These are phyloP conservation scores for Dysidea cf. avara DNA, from an alignment of 37 sponge, comb jelly and placozoan species.

Conservation along the genomic window DNA sequence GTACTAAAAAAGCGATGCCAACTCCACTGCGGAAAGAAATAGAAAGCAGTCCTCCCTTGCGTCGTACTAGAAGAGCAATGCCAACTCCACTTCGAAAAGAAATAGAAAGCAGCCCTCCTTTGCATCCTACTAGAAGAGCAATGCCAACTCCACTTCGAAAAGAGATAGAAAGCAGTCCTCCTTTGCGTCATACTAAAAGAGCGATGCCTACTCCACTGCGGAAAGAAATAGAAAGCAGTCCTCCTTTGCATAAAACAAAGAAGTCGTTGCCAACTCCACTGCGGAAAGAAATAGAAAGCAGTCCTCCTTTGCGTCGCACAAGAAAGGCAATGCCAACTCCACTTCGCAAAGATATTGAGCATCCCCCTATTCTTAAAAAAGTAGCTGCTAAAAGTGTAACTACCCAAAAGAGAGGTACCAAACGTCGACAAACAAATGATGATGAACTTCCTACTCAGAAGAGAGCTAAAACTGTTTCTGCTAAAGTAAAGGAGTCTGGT, in stretches of 20 bases:
- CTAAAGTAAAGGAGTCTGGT: no score
- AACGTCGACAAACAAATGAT: slow-evolving; percentile 37
- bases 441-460: background rate
- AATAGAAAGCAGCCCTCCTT: background rate
- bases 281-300: slow-evolving; percentile 38
- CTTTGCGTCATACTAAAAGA: slow-evolving; percentile 6
- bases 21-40: slow-evolving; percentile 30
- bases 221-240: slow-evolving; percentile 21
- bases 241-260: background rate
- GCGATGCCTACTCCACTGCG: slow-evolving; percentile 59
- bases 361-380: slow-evolving; percentile 9
- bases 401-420: slow-evolving; percentile 38
- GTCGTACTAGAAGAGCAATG: slow-evolving; percentile 17
- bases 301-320: slow-evolving; percentile 34
- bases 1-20: background rate
- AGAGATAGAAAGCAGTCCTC: background rate
- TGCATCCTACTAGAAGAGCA: slow-evolving; percentile 14
- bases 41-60: slow-evolving; percentile 8
- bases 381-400: slow-evolving; percentile 12
- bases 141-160: background rate
- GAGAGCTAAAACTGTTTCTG: background rate
- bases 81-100: slow-evolving; percentile 24
- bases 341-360: slow-evolving; percentile 56
- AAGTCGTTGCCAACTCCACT: slow-evolving; percentile 43
- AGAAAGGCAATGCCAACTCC: slow-evolving; percentile 62